Percentiles rank a stretch among this genome's conserved stretches.
Conservation (phyloP, 2,113 vertebrate genomes). For the Eretmodus cyanostictus region DNA sequence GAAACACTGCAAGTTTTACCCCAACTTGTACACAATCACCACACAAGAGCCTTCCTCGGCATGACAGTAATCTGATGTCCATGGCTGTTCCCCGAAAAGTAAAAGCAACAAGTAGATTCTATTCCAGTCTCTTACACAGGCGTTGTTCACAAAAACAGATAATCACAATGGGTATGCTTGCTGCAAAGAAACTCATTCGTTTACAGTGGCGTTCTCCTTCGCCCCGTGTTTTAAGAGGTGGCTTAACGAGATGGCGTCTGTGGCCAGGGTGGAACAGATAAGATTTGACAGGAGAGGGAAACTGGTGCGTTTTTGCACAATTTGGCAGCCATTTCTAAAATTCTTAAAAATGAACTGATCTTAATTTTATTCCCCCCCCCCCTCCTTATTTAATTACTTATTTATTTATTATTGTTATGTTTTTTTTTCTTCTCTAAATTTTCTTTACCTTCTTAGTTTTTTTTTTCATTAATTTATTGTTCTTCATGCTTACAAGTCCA, state of each 20-base stretch:
- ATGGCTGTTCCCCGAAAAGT: neutral
- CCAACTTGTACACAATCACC: neutral
- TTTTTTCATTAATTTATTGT: neutral
- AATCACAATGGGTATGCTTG: neutral
- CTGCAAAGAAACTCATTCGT: neutral
- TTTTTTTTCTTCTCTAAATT: neutral
- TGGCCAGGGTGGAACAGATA: neutral
- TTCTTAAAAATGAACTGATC: neutral
- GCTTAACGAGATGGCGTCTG: neutral
- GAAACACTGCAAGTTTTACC: neutral
- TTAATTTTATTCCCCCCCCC: neutral
- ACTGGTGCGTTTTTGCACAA: neutral
- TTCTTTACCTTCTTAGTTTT: neutral
- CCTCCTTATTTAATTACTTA: neutral
- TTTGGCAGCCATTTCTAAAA: neutral
- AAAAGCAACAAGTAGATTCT: constrained; percentile 8
- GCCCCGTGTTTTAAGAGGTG: neutral
- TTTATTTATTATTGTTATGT: neutral
- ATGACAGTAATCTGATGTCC: neutral
- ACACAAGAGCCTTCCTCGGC: neutral
- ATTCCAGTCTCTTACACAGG: constrained; percentile 27
- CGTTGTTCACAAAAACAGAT: neutral
- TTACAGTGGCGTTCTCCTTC: neutral
- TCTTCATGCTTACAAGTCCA: neutral
- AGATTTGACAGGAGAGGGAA: neutral